Percentiles rank a stretch among this genome's conserved stretches.
These are phyloP conservation scores for Drosophila gunungcola DNA, from an alignment of 1,140 invertebrate genomes.

Conservation along the genomic window DNA sequence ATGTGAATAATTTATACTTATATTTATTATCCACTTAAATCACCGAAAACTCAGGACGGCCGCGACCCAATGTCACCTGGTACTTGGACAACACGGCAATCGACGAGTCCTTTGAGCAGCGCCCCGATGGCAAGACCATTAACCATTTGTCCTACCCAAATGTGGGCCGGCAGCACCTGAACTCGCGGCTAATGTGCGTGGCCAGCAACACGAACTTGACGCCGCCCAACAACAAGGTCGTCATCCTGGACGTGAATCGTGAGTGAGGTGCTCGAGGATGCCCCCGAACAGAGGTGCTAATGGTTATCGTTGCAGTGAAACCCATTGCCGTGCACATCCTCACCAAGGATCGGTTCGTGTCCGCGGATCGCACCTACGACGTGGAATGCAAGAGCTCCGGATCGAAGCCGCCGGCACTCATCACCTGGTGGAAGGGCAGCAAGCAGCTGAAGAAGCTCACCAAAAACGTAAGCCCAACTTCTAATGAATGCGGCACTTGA, in stretches of 20 bases:
- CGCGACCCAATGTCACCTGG: conserved; percentile 92
- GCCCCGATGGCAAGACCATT: conserved; percentile 89
- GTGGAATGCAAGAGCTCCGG: conserved; percentile 93
- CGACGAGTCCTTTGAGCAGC: conserved; percentile 91
- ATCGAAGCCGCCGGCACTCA: conserved; percentile 92
- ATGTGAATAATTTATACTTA: conserved; percentile 8
- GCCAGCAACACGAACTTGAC: conserved; percentile 94
- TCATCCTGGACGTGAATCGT: conserved; percentile 94
- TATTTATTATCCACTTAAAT: conserved; percentile 14
- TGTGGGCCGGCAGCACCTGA: conserved; percentile 91
- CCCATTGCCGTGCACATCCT: conserved; percentile 91
- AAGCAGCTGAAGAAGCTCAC: conserved; percentile 91
- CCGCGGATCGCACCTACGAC: conserved; percentile 92
- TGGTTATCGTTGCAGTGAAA: conserved; percentile 88
- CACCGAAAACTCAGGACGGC: conserved; percentile 87
- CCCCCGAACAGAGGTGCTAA: neutral
- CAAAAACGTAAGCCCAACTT: conserved; percentile 89
- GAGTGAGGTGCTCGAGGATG: conserved; percentile 86
- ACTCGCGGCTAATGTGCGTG: conserved; percentile 91
- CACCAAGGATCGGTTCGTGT: conserved; percentile 91
- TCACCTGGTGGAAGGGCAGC: conserved; percentile 94
- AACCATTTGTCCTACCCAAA: conserved; percentile 91
- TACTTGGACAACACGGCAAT: conserved; percentile 92
- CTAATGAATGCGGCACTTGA: conserved; percentile 47
- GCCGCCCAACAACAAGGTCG: conserved; percentile 89